These are phyloP conservation scores for Dendrocincla tyrannina DNA, from an alignment of 2,797 vertebrate species.

Conservation along the genomic window DNA sequence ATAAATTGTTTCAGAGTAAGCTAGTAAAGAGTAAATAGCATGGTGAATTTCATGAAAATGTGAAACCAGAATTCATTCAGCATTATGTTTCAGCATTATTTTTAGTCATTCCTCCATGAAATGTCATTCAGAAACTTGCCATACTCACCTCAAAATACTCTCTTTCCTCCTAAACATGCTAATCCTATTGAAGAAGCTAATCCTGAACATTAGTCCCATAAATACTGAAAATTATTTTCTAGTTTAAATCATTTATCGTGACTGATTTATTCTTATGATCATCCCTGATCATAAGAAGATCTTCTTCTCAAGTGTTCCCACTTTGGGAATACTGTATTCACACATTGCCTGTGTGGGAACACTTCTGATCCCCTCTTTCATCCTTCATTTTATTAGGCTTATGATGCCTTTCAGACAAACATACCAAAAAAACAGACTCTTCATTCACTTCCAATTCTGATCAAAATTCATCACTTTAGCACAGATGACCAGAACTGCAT, in stretches of 20 bases:
- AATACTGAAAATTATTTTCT: not conserved
- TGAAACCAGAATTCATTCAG: not conserved
- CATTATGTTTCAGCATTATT: not conserved
- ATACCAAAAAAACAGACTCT: not conserved
- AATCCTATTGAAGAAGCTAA: not conserved
- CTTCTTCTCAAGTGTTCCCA: not conserved
- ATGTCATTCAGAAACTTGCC: not conserved
- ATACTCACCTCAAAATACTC: not conserved
- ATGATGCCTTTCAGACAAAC: not conserved
- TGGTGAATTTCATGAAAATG: not conserved
- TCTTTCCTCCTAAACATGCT: not conserved
- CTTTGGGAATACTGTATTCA: not conserved
- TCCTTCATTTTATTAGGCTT: not conserved
- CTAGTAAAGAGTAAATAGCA: not conserved
- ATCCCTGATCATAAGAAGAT: not conserved
- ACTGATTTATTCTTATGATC: not conserved
- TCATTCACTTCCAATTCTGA: not conserved
- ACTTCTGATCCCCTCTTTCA: not conserved
- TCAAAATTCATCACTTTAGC: not conserved
- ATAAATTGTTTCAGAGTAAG: not conserved
- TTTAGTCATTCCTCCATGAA: not conserved
- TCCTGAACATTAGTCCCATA: not conserved
- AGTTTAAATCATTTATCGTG: not conserved
- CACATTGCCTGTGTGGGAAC: not conserved
- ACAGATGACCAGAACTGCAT: not conserved